phyloP scores from a whole-genome alignment of 2,113 vertebrate species.

The Aepyceros melampus region DNA sequence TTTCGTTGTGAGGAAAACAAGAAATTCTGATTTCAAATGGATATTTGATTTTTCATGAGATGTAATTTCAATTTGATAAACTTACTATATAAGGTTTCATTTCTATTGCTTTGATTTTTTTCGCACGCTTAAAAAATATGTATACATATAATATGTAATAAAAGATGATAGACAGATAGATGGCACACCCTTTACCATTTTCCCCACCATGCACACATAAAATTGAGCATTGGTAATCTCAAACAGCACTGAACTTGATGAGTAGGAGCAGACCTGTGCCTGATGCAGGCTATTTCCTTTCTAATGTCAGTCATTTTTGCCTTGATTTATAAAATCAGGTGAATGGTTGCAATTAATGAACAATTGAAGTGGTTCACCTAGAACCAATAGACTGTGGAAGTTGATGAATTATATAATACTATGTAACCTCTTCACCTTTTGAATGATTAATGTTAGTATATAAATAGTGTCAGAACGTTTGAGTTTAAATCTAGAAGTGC shows the following conservation, averaged over 20 bases:
- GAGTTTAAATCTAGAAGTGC: slow-evolving; percentile 55
- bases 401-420: slow-evolving; percentile 59
- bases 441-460: slow-evolving; percentile 63
- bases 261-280: slow-evolving; percentile 49
- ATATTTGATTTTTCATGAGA: slow-evolving; percentile 14
- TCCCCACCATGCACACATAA: background rate
- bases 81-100: background rate
- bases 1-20: background rate
- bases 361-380: slow-evolving; percentile 40
- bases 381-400: slow-evolving; percentile 52
- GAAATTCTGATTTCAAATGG: background rate
- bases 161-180: background rate
- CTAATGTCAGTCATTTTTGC: slow-evolving; percentile 69
- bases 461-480: slow-evolving; percentile 49
- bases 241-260: slow-evolving; percentile 2
- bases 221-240: background rate
- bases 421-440: slow-evolving; percentile 41
- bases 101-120: background rate
- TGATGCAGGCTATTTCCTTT: slow-evolving; percentile 46
- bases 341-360: slow-evolving; percentile 74
- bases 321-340: slow-evolving; percentile 69
- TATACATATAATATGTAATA: background rate
- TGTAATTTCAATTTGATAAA: background rate
- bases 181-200: background rate
- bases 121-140: background rate